Evolutionary conservation across 2,797 vertebrate species (phyloP), one percentile per base, ranked within the genome.

Genomic region (Apogon talboti): DNA sequence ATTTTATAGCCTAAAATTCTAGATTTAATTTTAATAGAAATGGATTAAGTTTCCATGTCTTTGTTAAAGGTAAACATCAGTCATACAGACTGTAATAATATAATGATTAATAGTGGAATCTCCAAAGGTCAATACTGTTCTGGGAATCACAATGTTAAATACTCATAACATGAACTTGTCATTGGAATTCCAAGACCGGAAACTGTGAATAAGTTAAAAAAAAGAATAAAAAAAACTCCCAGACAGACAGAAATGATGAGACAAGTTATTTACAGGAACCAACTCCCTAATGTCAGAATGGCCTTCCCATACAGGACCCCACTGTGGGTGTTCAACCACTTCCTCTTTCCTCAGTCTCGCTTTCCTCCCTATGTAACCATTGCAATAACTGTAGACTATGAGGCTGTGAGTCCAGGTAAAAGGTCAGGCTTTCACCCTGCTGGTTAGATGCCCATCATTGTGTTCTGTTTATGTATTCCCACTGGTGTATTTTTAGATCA

Each of bases 401-500:
- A 52, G 40, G n/a, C 67, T 64, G 24, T 13, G 51, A 79, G 51
- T 82, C 66, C 70, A 86, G 76, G 82, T 86, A 71, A 89, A 88
- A 90, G 87, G 87, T 89, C 84, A 80, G 7, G 16, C 51, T 66
- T 67, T 61, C 74, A 80, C 47, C 58, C 69, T 33, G 53, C 41
- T 66, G 74, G 68, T 82, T 66, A 50, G 57, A 70, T 73, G 79
- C 71, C 57, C 66, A 66, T 84, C 76, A 87, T 85, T 89, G 85
- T 89, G 79, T 79, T 79, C 60, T 81, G 74, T 84, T 82, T 76
- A 79, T 77, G 78, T 56, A 82, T 82, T 87, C 58, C 68, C 72
- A 61, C 38, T 84, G 68, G 66, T 77, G 71, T 89, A 87, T 89
- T 87, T 87, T 89, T 88, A 89, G 85, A 82, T 53, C 65, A 60